Percentiles rank a stretch among this genome's conserved stretches.
phyloP scores from a whole-genome alignment of 1,140 invertebrate genomes.

The Potamilus streckersoni region DNA sequence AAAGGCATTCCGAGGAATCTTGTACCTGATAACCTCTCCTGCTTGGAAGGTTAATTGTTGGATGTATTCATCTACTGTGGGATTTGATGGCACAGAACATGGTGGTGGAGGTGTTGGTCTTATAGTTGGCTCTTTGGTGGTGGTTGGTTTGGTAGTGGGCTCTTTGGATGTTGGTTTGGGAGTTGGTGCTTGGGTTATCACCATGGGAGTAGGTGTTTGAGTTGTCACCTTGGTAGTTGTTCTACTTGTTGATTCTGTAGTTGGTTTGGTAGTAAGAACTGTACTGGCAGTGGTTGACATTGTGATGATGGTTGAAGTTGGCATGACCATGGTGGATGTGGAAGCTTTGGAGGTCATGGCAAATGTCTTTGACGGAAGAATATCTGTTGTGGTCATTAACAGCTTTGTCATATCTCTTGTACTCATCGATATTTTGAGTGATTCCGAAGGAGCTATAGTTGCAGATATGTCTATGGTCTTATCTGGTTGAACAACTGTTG shows the following conservation, averaged over 20 bases:
- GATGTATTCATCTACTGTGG: conserved; percentile 35
- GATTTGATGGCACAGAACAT: conserved; percentile 17
- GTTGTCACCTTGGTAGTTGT: conserved; percentile 9
- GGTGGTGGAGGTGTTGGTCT: conserved; percentile 19
- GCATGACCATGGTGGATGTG: conserved; percentile 19
- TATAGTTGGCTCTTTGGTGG: conserved; percentile 2
- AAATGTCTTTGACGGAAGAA: conserved; percentile 37
- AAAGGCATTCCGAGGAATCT: conserved; percentile 87
- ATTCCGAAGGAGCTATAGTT: background rate
- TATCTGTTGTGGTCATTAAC: conserved; percentile 16
- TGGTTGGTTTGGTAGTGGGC: conserved; percentile 11
- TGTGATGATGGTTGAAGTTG: conserved; percentile 6
- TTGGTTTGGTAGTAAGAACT: conserved; percentile 9
- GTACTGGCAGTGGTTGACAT: conserved; percentile 12
- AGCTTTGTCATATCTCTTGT: background rate
- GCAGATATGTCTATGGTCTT: background rate
- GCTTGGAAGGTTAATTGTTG: conserved; percentile 72
- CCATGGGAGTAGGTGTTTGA: conserved; percentile 5
- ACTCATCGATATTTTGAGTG: conserved; percentile 13
- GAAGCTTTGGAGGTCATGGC: conserved; percentile 34
- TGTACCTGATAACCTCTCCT: conserved; percentile 81
- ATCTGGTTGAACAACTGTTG: conserved; percentile 3
- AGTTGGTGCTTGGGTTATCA: background rate
- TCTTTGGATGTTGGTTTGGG: conserved; percentile 10
- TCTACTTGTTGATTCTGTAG: background rate